Percentiles rank a stretch among this genome's conserved stretches.
phyloP scores from a whole-genome alignment of 2,113 vertebrate genomes.

The Rafetus swinhoei region DNA sequence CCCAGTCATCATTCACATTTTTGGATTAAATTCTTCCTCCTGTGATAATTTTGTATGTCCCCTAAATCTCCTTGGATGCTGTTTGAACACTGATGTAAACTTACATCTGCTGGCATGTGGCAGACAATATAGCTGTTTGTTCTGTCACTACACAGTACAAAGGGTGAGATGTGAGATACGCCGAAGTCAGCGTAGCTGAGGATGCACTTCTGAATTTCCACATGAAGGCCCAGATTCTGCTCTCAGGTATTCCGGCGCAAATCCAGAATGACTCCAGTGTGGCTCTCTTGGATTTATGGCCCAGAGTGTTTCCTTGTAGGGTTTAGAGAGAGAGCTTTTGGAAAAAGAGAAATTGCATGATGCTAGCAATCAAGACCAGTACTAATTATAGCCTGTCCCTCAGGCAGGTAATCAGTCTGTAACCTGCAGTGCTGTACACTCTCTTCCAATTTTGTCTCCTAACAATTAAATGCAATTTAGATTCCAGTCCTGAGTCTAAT shows the following conservation, averaged over 20 bases:
- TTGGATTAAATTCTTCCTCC: not conserved
- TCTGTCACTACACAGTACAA: not conserved
- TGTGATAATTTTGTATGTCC: not conserved
- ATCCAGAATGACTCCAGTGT: not conserved
- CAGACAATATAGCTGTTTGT: not conserved
- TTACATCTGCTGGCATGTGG: not conserved
- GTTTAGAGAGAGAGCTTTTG: not conserved
- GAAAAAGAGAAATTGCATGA: not conserved
- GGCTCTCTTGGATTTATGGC: not conserved
- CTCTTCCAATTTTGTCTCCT: slow-evolving; percentile 11
- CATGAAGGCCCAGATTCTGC: not conserved
- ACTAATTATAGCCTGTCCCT: not conserved
- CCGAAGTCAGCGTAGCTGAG: not conserved
- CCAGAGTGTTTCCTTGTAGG: not conserved
- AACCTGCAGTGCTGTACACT: not conserved
- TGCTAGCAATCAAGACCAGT: not conserved
- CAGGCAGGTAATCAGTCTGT: not conserved
- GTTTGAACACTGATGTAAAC: not conserved
- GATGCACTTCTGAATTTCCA: not conserved
- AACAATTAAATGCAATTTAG: slow-evolving; percentile 48
- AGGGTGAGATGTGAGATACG: not conserved
- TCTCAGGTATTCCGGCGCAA: not conserved
- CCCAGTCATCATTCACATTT: not conserved
- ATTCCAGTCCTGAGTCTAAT: slow-evolving; percentile 25
- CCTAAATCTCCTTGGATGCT: not conserved